These are phyloP conservation scores for Andrena minutula DNA, from an alignment of 2,888 invertebrate genomes.

Conservation along the genomic window DNA sequence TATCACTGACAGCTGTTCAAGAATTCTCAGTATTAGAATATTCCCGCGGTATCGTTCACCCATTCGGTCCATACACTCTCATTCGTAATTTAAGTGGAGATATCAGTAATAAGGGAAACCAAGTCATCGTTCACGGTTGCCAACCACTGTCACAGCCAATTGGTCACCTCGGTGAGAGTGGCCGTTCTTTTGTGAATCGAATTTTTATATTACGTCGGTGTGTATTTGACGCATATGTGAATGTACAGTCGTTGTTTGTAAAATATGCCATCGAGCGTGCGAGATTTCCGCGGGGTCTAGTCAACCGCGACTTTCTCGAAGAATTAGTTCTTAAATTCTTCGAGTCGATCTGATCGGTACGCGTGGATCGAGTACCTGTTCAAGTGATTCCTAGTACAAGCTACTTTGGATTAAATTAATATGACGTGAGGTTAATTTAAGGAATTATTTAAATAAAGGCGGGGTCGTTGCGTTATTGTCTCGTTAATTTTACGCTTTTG, in stretches of 20 bases:
- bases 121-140: slow-evolving; percentile 13
- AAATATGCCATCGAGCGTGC: slow-evolving; percentile 29
- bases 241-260: slow-evolving; percentile 51
- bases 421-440: slow-evolving; percentile 23
- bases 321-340: slow-evolving; percentile 15
- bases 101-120: not conserved
- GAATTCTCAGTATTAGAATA: not conserved
- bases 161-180: not conserved
- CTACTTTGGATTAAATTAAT: slow-evolving; percentile 33
- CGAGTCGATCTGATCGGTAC: slow-evolving; percentile 44
- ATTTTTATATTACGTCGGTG: slow-evolving; percentile 18
- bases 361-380: slow-evolving; percentile 62
- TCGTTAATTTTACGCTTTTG: not conserved
- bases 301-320: slow-evolving; percentile 42
- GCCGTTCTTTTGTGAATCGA: not conserved
- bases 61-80: not conserved
- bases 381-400: slow-evolving; percentile 55
- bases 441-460: slow-evolving; percentile 23
- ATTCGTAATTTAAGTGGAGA: not conserved
- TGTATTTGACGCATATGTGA: slow-evolving; percentile 28
- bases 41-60: not conserved
- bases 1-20: not conserved
- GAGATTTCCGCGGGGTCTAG: slow-evolving; percentile 54
- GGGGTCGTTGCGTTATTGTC: not conserved
- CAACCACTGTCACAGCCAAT: slow-evolving; percentile 8